Conservation (phyloP, 2,797 vertebrate genomes). For the Oophaga sylvatica region DNA sequence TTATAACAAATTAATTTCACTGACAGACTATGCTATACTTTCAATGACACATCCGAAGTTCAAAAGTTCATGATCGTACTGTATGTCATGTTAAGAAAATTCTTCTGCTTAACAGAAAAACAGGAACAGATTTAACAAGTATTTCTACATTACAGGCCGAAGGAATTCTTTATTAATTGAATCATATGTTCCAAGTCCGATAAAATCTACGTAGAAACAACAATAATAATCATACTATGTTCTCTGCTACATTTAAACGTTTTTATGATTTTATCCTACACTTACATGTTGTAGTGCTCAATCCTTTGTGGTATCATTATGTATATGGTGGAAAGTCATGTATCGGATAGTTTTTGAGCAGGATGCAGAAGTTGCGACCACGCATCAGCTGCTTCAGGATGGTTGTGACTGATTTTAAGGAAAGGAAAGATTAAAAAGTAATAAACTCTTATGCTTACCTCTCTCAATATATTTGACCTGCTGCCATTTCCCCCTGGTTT, state of each 20-base stretch:
- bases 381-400: no score
- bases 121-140: conserved; percentile 18
- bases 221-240: background rate
- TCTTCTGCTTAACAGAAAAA: conserved; percentile 8
- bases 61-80: conserved; percentile 15
- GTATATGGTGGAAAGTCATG: no score
- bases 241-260: background rate
- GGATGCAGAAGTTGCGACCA: no score
- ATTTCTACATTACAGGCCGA: background rate
- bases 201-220: background rate
- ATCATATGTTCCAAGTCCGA: background rate
- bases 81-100: background rate
- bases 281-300: no score
- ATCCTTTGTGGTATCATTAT: background rate
- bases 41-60: conserved; percentile 13
- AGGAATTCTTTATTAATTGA: background rate
- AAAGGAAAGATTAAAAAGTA: no score
- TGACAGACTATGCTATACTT: conserved; percentile 37
- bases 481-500: no score
- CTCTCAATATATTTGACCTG: no score
- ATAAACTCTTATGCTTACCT: no score
- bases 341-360: no score
- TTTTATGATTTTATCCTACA: background rate
- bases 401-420: no score
- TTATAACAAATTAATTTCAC: conserved; percentile 19